phyloP scores from a whole-genome alignment of 2,888 invertebrate genomes.

The Dyspetes luteomarginatus region DNA sequence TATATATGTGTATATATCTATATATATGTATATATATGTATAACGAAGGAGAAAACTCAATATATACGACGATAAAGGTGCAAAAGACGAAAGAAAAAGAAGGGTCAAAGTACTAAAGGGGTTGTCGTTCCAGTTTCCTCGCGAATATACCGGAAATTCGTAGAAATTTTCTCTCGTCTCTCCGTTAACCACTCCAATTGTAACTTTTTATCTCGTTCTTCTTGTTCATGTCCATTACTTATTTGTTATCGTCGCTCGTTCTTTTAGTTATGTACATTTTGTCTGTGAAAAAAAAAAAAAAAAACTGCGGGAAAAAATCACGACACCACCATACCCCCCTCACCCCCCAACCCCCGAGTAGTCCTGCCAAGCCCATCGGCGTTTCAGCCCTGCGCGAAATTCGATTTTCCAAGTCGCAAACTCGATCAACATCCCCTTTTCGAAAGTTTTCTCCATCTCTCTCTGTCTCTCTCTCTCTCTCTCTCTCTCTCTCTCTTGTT shows the following conservation, averaged over 20 bases:
- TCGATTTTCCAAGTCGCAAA: conserved; percentile 62
- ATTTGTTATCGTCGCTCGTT: conserved; percentile 11
- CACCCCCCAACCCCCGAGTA: neutral
- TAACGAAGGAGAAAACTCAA: conserved; percentile 14
- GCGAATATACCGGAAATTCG: conserved; percentile 52
- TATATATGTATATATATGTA: neutral
- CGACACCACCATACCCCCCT: neutral
- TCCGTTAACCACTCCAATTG: conserved; percentile 21
- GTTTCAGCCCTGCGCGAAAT: conserved; percentile 43
- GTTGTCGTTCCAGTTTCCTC: conserved; percentile 39
- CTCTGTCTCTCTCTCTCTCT: conserved; percentile 21
- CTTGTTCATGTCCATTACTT: conserved; percentile 30
- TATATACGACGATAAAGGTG: neutral
- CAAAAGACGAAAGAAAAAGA: conserved; percentile 1
- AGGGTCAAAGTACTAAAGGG: conserved; percentile 6
- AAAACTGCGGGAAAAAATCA: conserved; percentile 10
- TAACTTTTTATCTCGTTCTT: conserved; percentile 32
- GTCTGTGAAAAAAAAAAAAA: neutral
- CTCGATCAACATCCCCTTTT: conserved; percentile 52
- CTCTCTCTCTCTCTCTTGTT: neutral
- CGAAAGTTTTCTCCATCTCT: conserved; percentile 20
- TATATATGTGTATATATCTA: neutral
- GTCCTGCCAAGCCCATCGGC: neutral
- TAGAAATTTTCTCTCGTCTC: conserved; percentile 14
- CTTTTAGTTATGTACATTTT: neutral